Conservation (phyloP, 1,140 invertebrate genomes). For the Rhopalosiphum padi region DNA sequence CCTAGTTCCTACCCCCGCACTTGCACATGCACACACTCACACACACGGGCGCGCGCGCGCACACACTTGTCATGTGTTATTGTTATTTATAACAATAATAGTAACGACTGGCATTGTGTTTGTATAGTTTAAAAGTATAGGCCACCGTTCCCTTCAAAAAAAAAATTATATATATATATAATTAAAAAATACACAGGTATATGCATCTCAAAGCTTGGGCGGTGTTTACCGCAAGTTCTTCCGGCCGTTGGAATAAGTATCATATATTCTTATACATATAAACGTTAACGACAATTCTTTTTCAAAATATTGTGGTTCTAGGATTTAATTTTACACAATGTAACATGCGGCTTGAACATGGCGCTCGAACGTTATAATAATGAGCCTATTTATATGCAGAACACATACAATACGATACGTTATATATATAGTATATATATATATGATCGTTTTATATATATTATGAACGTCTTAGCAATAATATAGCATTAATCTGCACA, state of each 20-base stretch:
- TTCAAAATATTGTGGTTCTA: conserved; percentile 17
- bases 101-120: conserved; percentile 56
- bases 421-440: background rate
- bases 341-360: background rate
- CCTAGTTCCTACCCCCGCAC: conserved; percentile 51
- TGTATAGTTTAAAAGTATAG: conserved; percentile 47
- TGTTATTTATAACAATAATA: conserved; percentile 57
- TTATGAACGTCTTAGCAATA: conserved; percentile 14
- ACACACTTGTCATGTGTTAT: conserved; percentile 54
- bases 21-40: conserved; percentile 1
- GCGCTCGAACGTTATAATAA: background rate
- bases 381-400: conserved; percentile 39
- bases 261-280: background rate
- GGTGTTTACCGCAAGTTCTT: conserved; percentile 51
- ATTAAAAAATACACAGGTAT: background rate
- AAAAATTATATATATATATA: background rate
- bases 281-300: background rate
- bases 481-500: conserved; percentile 36
- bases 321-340: background rate
- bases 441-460: conserved; percentile 22
- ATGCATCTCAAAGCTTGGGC: conserved; percentile 39
- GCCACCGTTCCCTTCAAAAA: conserved; percentile 16
- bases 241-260: conserved; percentile 9
- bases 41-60: background rate
- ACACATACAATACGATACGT: background rate